phyloP scores from a whole-genome alignment of 1,140 invertebrate genomes.

The Andricus grossulariae region DNA sequence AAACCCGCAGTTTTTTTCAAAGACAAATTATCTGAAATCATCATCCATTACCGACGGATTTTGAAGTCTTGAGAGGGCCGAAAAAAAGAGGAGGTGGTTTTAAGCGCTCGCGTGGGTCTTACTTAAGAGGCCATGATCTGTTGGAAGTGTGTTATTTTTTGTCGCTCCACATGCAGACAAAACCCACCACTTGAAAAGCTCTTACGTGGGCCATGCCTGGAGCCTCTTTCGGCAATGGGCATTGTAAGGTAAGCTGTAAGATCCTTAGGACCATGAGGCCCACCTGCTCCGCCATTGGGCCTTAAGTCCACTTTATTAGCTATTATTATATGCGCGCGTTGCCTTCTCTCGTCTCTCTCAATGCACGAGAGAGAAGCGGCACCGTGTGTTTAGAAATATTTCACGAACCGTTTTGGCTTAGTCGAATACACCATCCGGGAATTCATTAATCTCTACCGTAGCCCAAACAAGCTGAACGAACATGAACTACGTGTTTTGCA shows the following conservation, averaged over 20 bases:
- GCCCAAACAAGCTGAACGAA: conserved; percentile 67
- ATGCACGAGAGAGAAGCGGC: conserved; percentile 41
- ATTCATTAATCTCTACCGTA: conserved; percentile 69
- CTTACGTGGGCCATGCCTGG: conserved; percentile 63
- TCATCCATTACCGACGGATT: conserved; percentile 5
- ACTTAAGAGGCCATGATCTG: conserved; percentile 56
- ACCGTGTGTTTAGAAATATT: conserved; percentile 73
- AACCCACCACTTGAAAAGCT: conserved; percentile 51
- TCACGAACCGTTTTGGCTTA: conserved; percentile 62
- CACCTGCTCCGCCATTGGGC: conserved; percentile 67
- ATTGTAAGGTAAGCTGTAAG: conserved; percentile 59
- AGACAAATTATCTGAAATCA: neutral
- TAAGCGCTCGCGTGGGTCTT: conserved; percentile 30
- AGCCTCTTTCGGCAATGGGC: conserved; percentile 52
- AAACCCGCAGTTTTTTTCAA: neutral
- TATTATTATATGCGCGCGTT: conserved; percentile 74
- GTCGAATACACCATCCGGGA: conserved; percentile 54
- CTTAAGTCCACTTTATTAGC: conserved; percentile 73
- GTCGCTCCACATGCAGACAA: conserved; percentile 62
- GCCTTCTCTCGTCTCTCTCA: conserved; percentile 36
- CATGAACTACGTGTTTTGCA: conserved; percentile 28
- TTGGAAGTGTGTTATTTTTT: conserved; percentile 63
- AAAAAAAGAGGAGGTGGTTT: neutral
- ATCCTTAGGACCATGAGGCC: conserved; percentile 52
- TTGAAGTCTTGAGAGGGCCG: neutral